Conservation (phyloP, 1,140 invertebrate species). For the Drosophila sucinea region DNA sequence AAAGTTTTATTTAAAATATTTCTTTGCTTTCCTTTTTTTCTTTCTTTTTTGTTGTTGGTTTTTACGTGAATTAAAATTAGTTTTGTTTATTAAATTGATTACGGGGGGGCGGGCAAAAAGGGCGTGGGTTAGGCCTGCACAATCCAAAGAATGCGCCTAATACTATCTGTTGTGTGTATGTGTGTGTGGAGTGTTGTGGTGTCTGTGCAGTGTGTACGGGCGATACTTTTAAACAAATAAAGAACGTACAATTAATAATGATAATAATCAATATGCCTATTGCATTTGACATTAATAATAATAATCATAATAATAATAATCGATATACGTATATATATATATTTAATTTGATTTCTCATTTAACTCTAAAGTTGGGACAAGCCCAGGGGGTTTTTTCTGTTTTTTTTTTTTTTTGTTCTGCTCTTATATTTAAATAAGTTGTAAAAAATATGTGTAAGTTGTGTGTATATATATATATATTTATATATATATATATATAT, state of each 20-base stretch:
- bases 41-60: constrained; percentile 28
- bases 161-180: constrained; percentile 18
- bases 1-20: constrained; percentile 82
- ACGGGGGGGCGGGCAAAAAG: neutral
- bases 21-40: constrained; percentile 52
- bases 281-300: constrained; percentile 64
- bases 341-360: constrained; percentile 72
- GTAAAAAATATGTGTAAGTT: constrained; percentile 68
- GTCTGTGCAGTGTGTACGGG: constrained; percentile 30
- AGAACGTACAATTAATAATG: constrained; percentile 64
- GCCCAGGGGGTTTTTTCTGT: constrained; percentile 5
- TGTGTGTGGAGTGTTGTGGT: constrained; percentile 29
- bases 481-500: constrained; percentile 32
- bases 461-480: constrained; percentile 60
- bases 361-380: constrained; percentile 54
- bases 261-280: constrained; percentile 70
- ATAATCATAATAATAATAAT: constrained; percentile 27
- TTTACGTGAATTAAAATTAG: constrained; percentile 62
- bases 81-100: constrained; percentile 55
- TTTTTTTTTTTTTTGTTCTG: neutral
- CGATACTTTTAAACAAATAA: constrained; percentile 41
- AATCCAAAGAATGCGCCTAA: constrained; percentile 12
- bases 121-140: constrained; percentile 12
- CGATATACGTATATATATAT: constrained; percentile 54
- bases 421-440: constrained; percentile 69